Evolutionary conservation across 37 sponge, comb jelly and placozoan species (phyloP), one percentile per base, ranked within the genome.

Genomic region (Ianthella basta): DNA sequence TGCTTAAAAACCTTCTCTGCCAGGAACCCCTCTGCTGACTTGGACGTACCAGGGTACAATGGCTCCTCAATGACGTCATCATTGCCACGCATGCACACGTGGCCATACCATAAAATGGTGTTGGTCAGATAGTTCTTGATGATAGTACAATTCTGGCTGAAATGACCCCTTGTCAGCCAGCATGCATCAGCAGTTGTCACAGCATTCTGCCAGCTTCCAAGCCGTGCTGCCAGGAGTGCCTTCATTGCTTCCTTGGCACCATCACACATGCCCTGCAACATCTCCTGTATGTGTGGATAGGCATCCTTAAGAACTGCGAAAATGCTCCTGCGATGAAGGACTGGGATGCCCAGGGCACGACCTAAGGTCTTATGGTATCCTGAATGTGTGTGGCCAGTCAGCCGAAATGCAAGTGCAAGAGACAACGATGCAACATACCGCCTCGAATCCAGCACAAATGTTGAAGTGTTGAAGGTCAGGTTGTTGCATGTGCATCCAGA

Each of bases 241-340:
- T 82, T 81, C 87, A 87, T 87, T 70, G 70, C 87, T 21, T 56
- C 38, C 75, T 81, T 87, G 30, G 82, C 82, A 20, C 36, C 38
- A 21, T 35, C 63, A 30, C 87, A 87, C 27, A 87, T 59, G 4
- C 81, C 82, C 18, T 81, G 50, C 14, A 87, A 66, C 33, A 86
- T 65, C n/a, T 29, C 15, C 24, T 80, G 67, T 1, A 87, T 57
- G 34, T 57, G 24, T 1, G 59, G 36, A 44, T 86, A 60, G 69
- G 67, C 20, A 1, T 0, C 12, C 0, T 56, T 1, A 4, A 87
- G 81, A 30, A 54, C 55, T 23, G 6, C 44, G 2, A 18, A 37
- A 35, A 72, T 82, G 6, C 0, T n/a, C 1, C 0, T n/a, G 0
- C 1, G 0, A 24, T 20, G 14, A 0, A 69, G 16, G 15, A 79